phyloP scores from a whole-genome alignment of 2,797 vertebrate species.

The Chelonia mydas region DNA sequence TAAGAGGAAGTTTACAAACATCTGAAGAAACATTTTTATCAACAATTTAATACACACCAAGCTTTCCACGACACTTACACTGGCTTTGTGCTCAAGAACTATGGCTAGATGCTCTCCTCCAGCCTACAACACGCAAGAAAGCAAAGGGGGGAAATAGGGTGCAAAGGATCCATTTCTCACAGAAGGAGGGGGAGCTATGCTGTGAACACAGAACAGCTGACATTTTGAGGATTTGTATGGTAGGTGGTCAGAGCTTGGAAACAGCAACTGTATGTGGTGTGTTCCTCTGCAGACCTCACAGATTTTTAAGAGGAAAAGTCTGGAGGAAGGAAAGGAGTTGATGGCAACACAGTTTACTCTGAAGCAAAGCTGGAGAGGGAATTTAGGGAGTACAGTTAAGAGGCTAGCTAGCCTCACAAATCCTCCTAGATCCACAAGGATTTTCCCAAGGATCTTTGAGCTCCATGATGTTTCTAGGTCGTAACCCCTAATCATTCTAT shows the following conservation, averaged over 20 bases:
- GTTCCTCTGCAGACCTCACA: neutral
- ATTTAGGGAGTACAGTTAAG: neutral
- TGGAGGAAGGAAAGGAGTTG: neutral
- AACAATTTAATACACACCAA: neutral
- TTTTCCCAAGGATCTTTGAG: neutral
- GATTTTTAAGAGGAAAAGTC: neutral
- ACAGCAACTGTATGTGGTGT: neutral
- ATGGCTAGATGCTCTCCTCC: conserved; percentile 5
- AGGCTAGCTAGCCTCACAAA: neutral
- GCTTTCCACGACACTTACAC: neutral
- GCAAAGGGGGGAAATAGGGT: neutral
- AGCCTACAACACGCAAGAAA: conserved; percentile 19
- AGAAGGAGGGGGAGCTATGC: neutral
- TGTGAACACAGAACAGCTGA: neutral
- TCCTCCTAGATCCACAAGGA: neutral
- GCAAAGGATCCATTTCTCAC: neutral
- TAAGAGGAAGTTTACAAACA: neutral
- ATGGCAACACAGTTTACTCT: neutral
- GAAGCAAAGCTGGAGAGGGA: neutral
- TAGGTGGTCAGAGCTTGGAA: conserved; percentile 15
- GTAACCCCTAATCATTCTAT: neutral
- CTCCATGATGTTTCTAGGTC: neutral
- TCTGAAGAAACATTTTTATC: neutral
- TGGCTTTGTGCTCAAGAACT: neutral
- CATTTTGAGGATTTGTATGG: neutral